These are phyloP conservation scores for Sphinx pinastri DNA, from an alignment of 2,888 invertebrate genomes.

Conservation along the genomic window DNA sequence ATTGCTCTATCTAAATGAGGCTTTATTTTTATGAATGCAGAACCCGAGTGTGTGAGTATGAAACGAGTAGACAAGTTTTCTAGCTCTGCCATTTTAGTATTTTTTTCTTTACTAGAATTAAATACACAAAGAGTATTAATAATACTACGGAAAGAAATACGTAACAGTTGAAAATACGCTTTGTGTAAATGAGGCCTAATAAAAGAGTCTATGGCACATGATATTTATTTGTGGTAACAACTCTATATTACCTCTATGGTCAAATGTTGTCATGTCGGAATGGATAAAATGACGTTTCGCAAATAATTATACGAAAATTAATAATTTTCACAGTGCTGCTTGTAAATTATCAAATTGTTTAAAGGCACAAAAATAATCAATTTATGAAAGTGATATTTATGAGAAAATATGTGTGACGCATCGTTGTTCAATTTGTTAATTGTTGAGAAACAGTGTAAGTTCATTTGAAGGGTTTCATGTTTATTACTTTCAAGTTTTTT, in stretches of 20 bases:
- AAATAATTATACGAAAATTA: constrained; percentile 48
- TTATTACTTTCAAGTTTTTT: constrained; percentile 46
- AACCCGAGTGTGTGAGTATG: no score
- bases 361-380: constrained; percentile 26
- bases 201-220: not conserved
- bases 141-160: no score
- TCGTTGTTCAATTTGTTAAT: constrained; percentile 7
- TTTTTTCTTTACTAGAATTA: no score
- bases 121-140: no score
- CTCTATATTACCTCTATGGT: constrained; percentile 2
- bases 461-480: constrained; percentile 66
- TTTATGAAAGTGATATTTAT: constrained; percentile 17
- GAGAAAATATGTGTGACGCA: constrained; percentile 24
- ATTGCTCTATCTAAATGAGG: no score
- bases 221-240: not conserved
- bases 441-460: constrained; percentile 50
- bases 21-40: no score
- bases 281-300: constrained; percentile 55
- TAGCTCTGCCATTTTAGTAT: no score
- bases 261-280: constrained; percentile 42
- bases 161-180: not conserved
- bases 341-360: constrained; percentile 2
- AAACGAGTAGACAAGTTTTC: no score
- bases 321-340: constrained; percentile 34
- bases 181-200: not conserved